These are phyloP conservation scores for Linhomoeus sp. DNA, from an alignment of 2,888 invertebrate genomes.

Conservation along the genomic window DNA sequence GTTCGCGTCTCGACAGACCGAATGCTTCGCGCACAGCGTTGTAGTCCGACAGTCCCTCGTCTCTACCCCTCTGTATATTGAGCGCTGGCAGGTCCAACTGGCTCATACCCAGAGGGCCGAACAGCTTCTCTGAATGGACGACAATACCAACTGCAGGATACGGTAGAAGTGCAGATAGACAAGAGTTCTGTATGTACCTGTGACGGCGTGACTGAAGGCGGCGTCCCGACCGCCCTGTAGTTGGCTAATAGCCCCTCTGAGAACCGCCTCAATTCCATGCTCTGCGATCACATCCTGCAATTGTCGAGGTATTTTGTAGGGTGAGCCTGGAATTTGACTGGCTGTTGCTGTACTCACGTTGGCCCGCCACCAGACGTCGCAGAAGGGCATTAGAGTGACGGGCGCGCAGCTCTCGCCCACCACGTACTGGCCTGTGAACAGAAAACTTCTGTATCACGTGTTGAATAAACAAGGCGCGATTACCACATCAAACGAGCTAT, in stretches of 20 bases:
- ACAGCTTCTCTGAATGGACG: constrained; percentile 33
- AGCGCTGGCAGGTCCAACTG: constrained; percentile 41
- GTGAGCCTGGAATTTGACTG: no score
- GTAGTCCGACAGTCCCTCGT: constrained; percentile 43
- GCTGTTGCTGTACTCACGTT: no score
- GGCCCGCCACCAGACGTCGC: constrained; percentile 4
- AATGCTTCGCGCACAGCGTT: constrained; percentile 38
- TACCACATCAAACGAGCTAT: no score
- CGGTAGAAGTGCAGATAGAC: no score
- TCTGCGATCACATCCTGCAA: constrained; percentile 2
- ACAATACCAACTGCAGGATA: no score
- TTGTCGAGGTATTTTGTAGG: no score
- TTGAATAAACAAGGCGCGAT: no score
- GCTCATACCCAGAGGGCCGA: constrained; percentile 41
- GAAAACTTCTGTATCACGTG: no score
- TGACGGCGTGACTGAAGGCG: constrained; percentile 1
- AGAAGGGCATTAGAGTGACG: not conserved
- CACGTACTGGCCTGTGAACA: no score
- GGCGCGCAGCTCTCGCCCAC: not conserved
- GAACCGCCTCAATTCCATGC: not conserved
- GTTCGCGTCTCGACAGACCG: constrained; percentile 24
- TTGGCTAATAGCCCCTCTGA: constrained; percentile 1
- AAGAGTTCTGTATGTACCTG: not conserved
- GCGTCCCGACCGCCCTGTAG: not conserved
- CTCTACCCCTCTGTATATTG: constrained; percentile 38